These are phyloP conservation scores for Bostrychus sinensis DNA, from an alignment of 2,113 vertebrate genomes.

Conservation along the genomic window DNA sequence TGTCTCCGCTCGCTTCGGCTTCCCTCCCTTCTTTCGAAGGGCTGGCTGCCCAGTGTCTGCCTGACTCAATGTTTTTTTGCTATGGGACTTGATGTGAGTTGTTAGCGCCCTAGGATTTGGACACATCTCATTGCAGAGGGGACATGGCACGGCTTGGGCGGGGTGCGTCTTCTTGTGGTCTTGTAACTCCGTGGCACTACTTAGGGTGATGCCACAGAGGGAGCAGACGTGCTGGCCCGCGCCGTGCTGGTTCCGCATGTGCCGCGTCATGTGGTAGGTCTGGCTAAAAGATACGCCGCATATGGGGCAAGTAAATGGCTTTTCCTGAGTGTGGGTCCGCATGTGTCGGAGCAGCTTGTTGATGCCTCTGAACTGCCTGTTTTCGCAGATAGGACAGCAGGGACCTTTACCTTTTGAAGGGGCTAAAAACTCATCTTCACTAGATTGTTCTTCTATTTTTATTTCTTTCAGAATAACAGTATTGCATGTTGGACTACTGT, in stretches of 20 bases:
- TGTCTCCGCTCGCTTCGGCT: background rate
- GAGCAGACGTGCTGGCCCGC: conserved; percentile 50
- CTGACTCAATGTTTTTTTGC: background rate
- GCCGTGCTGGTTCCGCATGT: conserved; percentile 59
- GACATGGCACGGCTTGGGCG: conserved; percentile 12
- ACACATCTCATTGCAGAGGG: conserved; percentile 24
- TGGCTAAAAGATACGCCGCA: conserved; percentile 57
- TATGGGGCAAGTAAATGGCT: conserved; percentile 57
- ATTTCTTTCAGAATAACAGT: background rate
- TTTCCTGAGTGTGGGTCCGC: conserved; percentile 69
- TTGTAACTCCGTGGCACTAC: conserved; percentile 27
- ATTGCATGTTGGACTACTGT: background rate
- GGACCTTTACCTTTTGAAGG: conserved; percentile 16
- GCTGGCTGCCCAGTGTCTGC: background rate
- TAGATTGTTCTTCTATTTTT: background rate
- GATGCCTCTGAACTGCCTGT: conserved; percentile 37
- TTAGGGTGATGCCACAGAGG: conserved; percentile 41
- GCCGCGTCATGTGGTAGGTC: conserved; percentile 67
- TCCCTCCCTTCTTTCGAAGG: background rate
- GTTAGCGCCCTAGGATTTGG: background rate
- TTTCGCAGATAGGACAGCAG: conserved; percentile 46
- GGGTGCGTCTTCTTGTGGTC: conserved; percentile 56
- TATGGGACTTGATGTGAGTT: conserved; percentile 28
- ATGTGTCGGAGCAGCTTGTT: conserved; percentile 66
- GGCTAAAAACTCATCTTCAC: conserved; percentile 11